Base-by-base conservation (phyloP, 2,888 invertebrate genomes). In the Mystacides longicornis region DNA sequence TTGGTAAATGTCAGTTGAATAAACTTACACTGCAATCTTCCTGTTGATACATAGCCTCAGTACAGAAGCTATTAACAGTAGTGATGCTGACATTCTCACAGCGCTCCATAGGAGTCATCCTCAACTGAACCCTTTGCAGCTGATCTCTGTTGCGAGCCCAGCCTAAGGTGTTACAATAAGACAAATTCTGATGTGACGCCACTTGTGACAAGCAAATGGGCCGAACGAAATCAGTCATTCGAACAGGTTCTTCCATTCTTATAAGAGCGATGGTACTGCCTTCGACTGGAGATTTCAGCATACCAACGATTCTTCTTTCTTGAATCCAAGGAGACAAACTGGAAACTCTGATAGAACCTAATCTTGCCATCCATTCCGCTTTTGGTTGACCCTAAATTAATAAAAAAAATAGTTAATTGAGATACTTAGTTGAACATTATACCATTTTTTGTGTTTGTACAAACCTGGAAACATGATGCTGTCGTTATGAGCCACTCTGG, bases 301-400 rank as follows among this genome's bases (percentile, higher is more conserved):
- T 88, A 23, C 92, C 91, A 3, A 92, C 82, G 51, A 91, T 86
- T 54, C 89, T 78, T 50, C 88, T 77, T 63, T 92, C 88, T 67
- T 91, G 92, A 63, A 90, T 89, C 92, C 92, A 92, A 0, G 93
- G 93, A 0, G 91, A 83, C 1, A 85, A 84, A 58, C 89, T 86
- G 43, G 86, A 82, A 43, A 90, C 78, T 47, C 93, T 80, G 0
- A 89, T 83, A 4, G 83, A 80, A 1, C 91, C 92, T 56, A 90
- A 79, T 62, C 87, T 79, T 0, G 89, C 91, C 22, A 84, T 82
- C 93, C 93, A 93, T 68, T 91, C 89, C 0, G 90, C 89, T 68
- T 89, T 87, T 19, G 89, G 87, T 74, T 92, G 92, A 2, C 92
- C 86, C 78, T 82, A 70, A 14, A 48, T 3, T 14, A 48, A 23